Percentiles rank a stretch among this genome's conserved stretches.
Evolutionary conservation across 2,888 invertebrate species (phyloP).

Genomic region (Corythucha ciliata): DNA sequence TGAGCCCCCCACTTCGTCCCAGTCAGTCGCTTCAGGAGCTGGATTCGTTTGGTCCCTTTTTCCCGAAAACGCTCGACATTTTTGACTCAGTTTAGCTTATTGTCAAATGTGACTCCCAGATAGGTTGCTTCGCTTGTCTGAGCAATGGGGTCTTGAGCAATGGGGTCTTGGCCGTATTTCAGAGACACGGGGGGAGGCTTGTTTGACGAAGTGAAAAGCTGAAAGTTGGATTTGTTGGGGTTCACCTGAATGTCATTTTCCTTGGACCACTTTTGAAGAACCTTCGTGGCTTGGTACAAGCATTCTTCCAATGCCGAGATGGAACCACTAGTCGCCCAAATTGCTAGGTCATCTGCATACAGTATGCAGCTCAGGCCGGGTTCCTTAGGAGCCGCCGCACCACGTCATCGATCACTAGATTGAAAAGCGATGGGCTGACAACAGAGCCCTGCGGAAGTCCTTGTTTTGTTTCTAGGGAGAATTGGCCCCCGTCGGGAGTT

Average conservation of each 20-base stretch:
- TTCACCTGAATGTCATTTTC: constrained; percentile 3
- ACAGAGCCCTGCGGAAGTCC: no score
- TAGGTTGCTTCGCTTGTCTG: constrained; percentile 4
- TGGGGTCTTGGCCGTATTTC: constrained; percentile 3
- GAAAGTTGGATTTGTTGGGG: neutral
- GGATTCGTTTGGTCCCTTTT: constrained; percentile 1
- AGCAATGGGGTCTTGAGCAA: constrained; percentile 7
- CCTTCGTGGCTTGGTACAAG: neutral
- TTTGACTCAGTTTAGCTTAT: constrained; percentile 4
- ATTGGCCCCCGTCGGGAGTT: no score
- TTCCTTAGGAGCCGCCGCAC: no score
- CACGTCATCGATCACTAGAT: no score
- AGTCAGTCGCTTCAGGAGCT: constrained; percentile 2
- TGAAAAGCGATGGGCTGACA: no score
- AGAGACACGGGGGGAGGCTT: constrained; percentile 6
- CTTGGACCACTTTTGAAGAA: neutral
- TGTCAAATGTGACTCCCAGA: constrained; percentile 8
- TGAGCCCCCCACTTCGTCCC: no score
- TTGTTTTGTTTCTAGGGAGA: no score
- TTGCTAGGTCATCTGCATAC: no score
- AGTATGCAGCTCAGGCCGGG: no score
- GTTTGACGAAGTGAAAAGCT: constrained; percentile 9
- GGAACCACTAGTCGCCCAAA: no score
- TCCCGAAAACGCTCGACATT: constrained; percentile 5
- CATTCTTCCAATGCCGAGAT: constrained; percentile 8